Percentiles rank a stretch among this genome's conserved stretches.
These are phyloP conservation scores for Pyralis farinalis DNA, from an alignment of 2,888 invertebrate species.

Conservation along the genomic window DNA sequence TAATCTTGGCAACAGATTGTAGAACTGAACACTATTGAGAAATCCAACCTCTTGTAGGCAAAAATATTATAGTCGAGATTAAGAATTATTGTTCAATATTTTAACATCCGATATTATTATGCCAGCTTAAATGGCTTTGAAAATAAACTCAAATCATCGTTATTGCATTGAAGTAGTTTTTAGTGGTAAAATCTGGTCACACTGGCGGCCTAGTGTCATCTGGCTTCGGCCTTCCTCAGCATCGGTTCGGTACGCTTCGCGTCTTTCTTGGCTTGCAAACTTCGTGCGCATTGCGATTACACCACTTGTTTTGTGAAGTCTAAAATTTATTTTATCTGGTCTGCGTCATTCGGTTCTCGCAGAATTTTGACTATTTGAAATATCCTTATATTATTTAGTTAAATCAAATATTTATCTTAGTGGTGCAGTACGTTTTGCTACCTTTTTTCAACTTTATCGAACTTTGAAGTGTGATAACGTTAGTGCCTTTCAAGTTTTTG, in stretches of 20 bases:
- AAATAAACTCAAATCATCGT: too few relatives aligned
- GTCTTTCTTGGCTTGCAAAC: slow-evolving; percentile 8
- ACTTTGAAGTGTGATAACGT: slow-evolving; percentile 31
- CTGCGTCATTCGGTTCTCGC: slow-evolving; percentile 35
- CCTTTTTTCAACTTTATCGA: slow-evolving; percentile 1
- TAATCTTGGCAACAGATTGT: too few relatives aligned
- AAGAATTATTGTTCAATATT: too few relatives aligned
- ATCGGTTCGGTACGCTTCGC: not conserved
- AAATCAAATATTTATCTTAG: not conserved
- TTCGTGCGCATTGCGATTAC: slow-evolving; percentile 4
- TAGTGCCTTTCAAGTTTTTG: slow-evolving; percentile 58
- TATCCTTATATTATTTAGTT: slow-evolving; percentile 1
- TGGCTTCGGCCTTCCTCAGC: too few relatives aligned
- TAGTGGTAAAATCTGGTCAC: too few relatives aligned
- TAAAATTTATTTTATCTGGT: slow-evolving; percentile 22
- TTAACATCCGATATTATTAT: too few relatives aligned
- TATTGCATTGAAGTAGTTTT: too few relatives aligned
- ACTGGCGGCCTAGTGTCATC: too few relatives aligned
- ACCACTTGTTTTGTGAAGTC: slow-evolving; percentile 13
- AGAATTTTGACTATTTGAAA: slow-evolving; percentile 9
- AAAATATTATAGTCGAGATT: too few relatives aligned
- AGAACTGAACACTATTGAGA: too few relatives aligned
- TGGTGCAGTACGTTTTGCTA: slow-evolving; percentile 1
- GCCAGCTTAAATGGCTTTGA: too few relatives aligned
- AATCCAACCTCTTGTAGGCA: too few relatives aligned